Conservation (phyloP, 2,113 vertebrate genomes). For the Elephas maximus region DNA sequence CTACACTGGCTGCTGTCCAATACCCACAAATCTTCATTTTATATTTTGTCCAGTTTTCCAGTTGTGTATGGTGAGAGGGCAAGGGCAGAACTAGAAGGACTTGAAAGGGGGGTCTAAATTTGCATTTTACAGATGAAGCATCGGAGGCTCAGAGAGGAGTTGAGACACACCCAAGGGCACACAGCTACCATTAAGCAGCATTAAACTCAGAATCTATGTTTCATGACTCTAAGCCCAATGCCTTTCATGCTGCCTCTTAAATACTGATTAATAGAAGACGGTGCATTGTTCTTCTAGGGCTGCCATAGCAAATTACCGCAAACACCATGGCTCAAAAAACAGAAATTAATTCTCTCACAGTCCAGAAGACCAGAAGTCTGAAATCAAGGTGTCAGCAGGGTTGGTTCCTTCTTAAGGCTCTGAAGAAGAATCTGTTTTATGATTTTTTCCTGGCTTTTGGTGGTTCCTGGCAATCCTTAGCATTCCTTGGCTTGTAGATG, state of each 20-base stretch:
- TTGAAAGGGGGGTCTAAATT: too few relatives aligned
- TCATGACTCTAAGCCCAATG: neutral
- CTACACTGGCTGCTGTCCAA: neutral
- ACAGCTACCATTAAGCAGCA: neutral
- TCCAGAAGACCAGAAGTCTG: neutral
- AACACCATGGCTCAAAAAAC: neutral
- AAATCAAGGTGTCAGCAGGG: neutral
- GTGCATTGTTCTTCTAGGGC: neutral
- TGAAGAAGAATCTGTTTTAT: neutral
- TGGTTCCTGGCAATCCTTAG: neutral
- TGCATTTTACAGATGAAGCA: too few relatives aligned
- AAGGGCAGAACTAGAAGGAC: too few relatives aligned
- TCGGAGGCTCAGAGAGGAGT: neutral
- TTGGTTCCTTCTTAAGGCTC: neutral
- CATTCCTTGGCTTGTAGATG: neutral
- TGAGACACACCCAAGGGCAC: neutral
- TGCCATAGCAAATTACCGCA: neutral
- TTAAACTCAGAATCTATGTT: neutral
- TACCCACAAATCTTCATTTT: neutral
- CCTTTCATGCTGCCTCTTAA: neutral
- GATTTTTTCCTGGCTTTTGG: neutral
- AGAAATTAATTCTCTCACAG: neutral
- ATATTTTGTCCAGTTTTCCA: neutral
- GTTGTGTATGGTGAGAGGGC: too few relatives aligned
- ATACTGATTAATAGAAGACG: too few relatives aligned